Evolutionary conservation across 2,888 invertebrate species (phyloP), one percentile per base, ranked within the genome.

Genomic region (Polymixis lichenea): DNA sequence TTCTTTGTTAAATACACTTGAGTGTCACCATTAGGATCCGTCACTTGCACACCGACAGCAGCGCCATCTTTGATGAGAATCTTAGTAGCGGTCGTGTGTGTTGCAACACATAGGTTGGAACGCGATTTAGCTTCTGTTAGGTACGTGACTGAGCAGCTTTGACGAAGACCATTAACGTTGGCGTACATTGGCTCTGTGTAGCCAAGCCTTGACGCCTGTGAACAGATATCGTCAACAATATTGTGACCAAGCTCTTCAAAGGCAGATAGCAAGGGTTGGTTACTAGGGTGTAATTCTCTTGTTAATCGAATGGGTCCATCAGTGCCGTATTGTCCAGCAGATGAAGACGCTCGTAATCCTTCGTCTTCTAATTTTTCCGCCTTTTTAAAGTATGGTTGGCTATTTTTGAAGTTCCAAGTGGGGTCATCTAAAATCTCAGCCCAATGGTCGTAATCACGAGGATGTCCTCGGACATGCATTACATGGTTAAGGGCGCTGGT

Each of bases 1-100:
- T 82, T 89, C 0, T 81, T 85, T 0, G 91, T 87, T 25, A 72
- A 77, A 6, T 89, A 72, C 0, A 75, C 86, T 17, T 89, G 81
- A 17, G 70, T 81, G 7, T 73, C 67, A 67, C 81, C 79, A 32
- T 77, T 64, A 11, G 49, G 74, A 32, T 22, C 82, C 78, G 78
- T 77, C 62, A 25, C 72, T 61, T 83, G 62, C 0, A 93, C 90
- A 7, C 92, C 92, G 9, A 83, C 85, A 15, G 80, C 86, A 15
- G 87, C 88, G 4, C 80, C 82, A 1, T 87, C 83, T 65, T 89
- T 83, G 51, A 92, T 89, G 6, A 91, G 79, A n/a, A 89, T 77
- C 80, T 89, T 88, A 5, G 84, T 87, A 0, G 81, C 92, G 1
- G 82, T 74, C 0, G 90, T 87, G 0, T 85, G 71, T 15, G 85